These are phyloP conservation scores for Beaufortia kweichowensis DNA, from an alignment of 2,113 vertebrate genomes.

Conservation along the genomic window DNA sequence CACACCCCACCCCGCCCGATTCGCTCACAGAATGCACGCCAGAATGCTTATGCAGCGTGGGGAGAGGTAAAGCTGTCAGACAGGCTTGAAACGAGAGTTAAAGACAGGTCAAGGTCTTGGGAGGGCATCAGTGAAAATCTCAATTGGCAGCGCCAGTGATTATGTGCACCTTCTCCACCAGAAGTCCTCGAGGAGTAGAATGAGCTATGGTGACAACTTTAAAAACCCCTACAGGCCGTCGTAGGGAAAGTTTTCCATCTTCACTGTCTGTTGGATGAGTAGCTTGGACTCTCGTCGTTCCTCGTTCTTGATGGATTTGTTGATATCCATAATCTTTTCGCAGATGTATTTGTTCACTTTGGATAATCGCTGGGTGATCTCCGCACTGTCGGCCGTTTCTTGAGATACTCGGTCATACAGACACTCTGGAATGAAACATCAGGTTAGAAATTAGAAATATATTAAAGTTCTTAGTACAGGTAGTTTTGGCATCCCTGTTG, in stretches of 20 bases:
- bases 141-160: slow-evolving; percentile 58
- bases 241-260: slow-evolving; percentile 80
- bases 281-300: slow-evolving; percentile 96
- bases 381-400: slow-evolving; percentile 96
- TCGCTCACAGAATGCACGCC: slow-evolving; percentile 53
- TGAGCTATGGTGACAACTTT: slow-evolving; percentile 65
- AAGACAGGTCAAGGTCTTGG: slow-evolving; percentile 47
- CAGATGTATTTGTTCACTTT: slow-evolving; percentile 99
- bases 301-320: slow-evolving; percentile 99
- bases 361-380: slow-evolving; percentile 99
- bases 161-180: slow-evolving; percentile 59
- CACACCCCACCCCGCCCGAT: slow-evolving; percentile 33
- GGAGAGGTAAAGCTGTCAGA: slow-evolving; percentile 50
- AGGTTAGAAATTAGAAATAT: not conserved
- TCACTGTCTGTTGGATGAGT: slow-evolving; percentile 81
- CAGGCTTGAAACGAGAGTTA: slow-evolving; percentile 42
- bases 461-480: too few relatives aligned
- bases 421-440: slow-evolving; percentile 81
- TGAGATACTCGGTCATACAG: slow-evolving; percentile 98
- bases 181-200: slow-evolving; percentile 64
- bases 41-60: slow-evolving; percentile 30
- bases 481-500: too few relatives aligned
- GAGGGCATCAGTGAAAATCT: slow-evolving; percentile 61
- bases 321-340: slow-evolving; percentile 99
- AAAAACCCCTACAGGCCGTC: slow-evolving; percentile 75